Percentiles rank a stretch among this genome's conserved stretches.
Conservation (phyloP, 2,888 invertebrate genomes). For the Eumerus sabulonum region DNA sequence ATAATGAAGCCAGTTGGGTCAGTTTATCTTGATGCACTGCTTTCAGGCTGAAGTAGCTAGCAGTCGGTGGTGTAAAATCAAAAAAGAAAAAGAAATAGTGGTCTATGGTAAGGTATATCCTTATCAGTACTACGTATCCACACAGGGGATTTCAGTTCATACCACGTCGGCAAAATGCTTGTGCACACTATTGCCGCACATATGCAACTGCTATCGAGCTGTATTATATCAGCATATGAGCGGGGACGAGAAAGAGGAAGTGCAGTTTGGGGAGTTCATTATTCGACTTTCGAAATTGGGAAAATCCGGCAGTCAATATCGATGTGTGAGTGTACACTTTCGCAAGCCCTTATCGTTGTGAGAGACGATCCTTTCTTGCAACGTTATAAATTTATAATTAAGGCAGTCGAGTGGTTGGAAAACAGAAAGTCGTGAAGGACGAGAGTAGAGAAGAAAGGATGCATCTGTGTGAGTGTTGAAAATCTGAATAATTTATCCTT, state of each 20-base stretch:
- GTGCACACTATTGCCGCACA: too few relatives aligned
- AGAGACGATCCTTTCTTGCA: slow-evolving; percentile 5
- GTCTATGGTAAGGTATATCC: slow-evolving; percentile 15
- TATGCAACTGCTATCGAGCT: too few relatives aligned
- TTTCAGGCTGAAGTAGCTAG: slow-evolving; percentile 34
- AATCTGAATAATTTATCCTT: slow-evolving; percentile 57
- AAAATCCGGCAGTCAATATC: slow-evolving; percentile 41
- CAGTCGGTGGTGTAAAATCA: slow-evolving; percentile 22
- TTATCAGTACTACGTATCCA: slow-evolving; percentile 16
- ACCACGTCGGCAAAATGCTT: too few relatives aligned
- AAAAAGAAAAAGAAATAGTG: slow-evolving; percentile 8
- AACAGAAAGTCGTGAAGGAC: not conserved
- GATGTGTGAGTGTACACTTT: not conserved
- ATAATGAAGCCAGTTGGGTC: slow-evolving; percentile 68
- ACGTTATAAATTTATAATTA: slow-evolving; percentile 50
- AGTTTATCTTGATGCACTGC: slow-evolving; percentile 67
- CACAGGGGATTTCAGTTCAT: too few relatives aligned
- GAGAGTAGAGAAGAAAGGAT: not conserved
- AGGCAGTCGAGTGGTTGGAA: not conserved
- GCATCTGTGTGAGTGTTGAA: slow-evolving; percentile 23
- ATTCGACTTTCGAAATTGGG: slow-evolving; percentile 51
- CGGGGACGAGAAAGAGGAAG: too few relatives aligned
- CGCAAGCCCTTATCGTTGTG: not conserved
- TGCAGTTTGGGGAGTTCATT: slow-evolving; percentile 13
- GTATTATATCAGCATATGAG: too few relatives aligned